phyloP scores from a whole-genome alignment of 2,888 invertebrate genomes.

The Limnephilus marmoratus region DNA sequence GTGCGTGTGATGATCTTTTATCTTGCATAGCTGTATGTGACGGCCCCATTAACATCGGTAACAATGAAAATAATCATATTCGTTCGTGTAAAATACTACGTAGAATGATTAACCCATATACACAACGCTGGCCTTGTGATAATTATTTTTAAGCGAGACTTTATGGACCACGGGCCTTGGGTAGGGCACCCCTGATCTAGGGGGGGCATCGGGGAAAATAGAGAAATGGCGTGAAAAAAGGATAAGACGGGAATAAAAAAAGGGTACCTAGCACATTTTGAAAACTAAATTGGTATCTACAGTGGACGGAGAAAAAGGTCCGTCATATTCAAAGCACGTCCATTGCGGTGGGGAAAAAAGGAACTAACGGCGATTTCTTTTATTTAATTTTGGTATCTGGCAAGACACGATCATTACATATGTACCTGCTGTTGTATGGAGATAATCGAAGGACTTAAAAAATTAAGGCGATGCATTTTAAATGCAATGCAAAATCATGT shows the following conservation, averaged over 20 bases:
- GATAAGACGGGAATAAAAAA: background rate
- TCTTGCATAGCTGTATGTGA: too few species aligned
- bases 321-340: background rate
- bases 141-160: background rate
- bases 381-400: background rate
- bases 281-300: background rate
- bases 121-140: too few species aligned
- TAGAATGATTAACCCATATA: too few species aligned
- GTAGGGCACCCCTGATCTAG: background rate
- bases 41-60: too few species aligned
- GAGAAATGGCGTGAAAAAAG: background rate
- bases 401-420: background rate
- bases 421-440: background rate
- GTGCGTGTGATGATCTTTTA: too few species aligned
- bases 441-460: background rate
- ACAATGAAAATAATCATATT: too few species aligned
- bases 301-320: background rate
- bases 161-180: background rate
- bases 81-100: too few species aligned
- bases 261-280: background rate
- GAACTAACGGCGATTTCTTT: background rate
- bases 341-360: background rate
- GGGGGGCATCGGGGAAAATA: background rate
- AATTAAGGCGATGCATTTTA: too few species aligned
- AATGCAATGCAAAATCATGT: too few species aligned